Percentiles rank a stretch among this genome's conserved stretches.
These are phyloP conservation scores for Chinchilla lanigera DNA, from an alignment of 2,113 vertebrate species.

Conservation along the genomic window DNA sequence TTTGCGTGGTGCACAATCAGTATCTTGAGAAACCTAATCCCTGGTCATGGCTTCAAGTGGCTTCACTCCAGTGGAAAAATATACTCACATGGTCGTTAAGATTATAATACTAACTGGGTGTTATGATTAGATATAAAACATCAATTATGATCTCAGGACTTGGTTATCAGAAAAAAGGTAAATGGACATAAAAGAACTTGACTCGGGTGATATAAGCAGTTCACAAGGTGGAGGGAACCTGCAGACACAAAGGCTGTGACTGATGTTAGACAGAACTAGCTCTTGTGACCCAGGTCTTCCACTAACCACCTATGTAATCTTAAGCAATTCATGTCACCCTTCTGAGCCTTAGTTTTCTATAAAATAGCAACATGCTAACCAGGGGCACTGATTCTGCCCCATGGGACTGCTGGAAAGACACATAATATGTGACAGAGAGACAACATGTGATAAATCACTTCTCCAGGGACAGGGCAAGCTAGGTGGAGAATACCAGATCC, in stretches of 20 bases:
- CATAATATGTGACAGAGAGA: neutral
- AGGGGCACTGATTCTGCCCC: neutral
- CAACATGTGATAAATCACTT: neutral
- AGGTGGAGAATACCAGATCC: neutral
- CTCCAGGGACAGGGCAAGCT: neutral
- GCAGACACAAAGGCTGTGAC: neutral
- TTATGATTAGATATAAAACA: neutral
- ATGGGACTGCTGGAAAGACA: neutral
- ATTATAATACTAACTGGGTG: neutral
- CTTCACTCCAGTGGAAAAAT: neutral
- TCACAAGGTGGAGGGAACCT: neutral
- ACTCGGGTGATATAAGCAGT: neutral
- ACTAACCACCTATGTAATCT: neutral
- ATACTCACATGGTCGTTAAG: neutral
- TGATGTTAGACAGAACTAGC: neutral
- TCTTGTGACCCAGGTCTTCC: neutral
- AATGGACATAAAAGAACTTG: neutral
- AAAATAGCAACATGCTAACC: slow-evolving; percentile 18
- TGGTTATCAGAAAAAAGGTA: neutral
- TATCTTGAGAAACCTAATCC: neutral
- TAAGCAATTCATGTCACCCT: neutral
- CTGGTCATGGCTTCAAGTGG: neutral
- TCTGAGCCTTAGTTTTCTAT: neutral
- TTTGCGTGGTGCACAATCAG: neutral
- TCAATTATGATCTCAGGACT: neutral